Evolutionary conservation across 1,140 invertebrate species (phyloP).

Genomic region (Schmidtea mediterranea): DNA sequence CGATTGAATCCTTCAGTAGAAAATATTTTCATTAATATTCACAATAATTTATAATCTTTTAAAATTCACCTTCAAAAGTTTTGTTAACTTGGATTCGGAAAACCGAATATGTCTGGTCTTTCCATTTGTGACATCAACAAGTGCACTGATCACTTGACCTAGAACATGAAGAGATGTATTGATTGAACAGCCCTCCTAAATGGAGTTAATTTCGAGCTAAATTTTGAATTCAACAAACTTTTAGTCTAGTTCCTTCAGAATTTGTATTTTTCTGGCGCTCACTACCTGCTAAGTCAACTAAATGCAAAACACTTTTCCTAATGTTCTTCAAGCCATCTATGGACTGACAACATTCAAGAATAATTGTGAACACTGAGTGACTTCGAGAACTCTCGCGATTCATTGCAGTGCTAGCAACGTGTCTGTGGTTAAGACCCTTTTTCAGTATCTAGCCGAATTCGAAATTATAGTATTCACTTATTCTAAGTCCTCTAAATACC

Average conservation of each 20-base stretch:
- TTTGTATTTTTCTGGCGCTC: slow-evolving; percentile 70
- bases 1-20: slow-evolving; percentile 41
- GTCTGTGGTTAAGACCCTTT: slow-evolving; percentile 17
- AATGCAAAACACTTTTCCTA: slow-evolving; percentile 33
- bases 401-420: slow-evolving; percentile 24
- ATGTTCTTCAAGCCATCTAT: slow-evolving; percentile 16
- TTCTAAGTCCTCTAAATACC: too few species aligned
- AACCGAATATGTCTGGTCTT: slow-evolving; percentile 35
- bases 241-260: slow-evolving; percentile 34
- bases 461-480: too few species aligned
- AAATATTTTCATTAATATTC: too few species aligned
- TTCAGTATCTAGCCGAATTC: slow-evolving; percentile 10
- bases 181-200: slow-evolving; percentile 49
- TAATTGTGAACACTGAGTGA: slow-evolving; percentile 26
- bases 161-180: slow-evolving; percentile 47
- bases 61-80: slow-evolving; percentile 33
- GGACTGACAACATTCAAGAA: slow-evolving; percentile 15
- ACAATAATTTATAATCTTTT: too few species aligned
- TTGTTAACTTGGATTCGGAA: slow-evolving; percentile 53
- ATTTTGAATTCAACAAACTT: background rate
- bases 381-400: slow-evolving; percentile 25
- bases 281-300: slow-evolving; percentile 57
- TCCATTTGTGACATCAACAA: slow-evolving; percentile 32
- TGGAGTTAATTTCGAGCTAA: too few species aligned
- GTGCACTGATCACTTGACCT: slow-evolving; percentile 45